These are phyloP conservation scores for Dynastes tityus DNA, from an alignment of 2,888 invertebrate genomes.

Conservation along the genomic window DNA sequence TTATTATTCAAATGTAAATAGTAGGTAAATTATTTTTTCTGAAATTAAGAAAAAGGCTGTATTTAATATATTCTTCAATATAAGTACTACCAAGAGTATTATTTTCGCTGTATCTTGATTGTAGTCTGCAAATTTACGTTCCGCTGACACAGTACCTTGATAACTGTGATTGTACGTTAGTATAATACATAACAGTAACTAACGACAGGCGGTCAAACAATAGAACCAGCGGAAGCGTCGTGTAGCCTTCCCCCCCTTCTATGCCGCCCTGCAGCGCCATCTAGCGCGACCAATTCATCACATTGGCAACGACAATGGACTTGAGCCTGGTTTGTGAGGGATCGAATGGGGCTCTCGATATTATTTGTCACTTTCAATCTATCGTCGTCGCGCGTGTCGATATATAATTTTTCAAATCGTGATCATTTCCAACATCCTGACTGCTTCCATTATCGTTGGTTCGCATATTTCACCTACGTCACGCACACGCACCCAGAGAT, in stretches of 20 bases:
- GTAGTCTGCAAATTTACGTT: not conserved
- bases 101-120: no score
- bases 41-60: no score
- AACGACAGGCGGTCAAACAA: not conserved
- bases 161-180: no score
- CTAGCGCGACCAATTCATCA: not conserved
- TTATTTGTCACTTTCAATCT: constrained; percentile 3
- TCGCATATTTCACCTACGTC: not conserved
- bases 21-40: no score
- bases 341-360: not conserved
- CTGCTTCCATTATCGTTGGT: constrained; percentile 7
- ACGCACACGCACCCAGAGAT: no score
- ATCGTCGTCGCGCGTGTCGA: not conserved
- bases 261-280: not conserved
- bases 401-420: constrained; percentile 6
- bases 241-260: not conserved
- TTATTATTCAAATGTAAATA: no score
- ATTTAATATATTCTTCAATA: no score
- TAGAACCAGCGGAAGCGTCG: not conserved
- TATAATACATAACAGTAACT: no score
- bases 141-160: not conserved
- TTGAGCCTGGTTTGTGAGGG: not conserved
- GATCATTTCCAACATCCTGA: not conserved
- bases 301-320: not conserved
- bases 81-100: no score